Evolutionary conservation across 2,888 invertebrate species (phyloP), one percentile per base, ranked within the genome.

Genomic region (Drosophila flavopinicola): DNA sequence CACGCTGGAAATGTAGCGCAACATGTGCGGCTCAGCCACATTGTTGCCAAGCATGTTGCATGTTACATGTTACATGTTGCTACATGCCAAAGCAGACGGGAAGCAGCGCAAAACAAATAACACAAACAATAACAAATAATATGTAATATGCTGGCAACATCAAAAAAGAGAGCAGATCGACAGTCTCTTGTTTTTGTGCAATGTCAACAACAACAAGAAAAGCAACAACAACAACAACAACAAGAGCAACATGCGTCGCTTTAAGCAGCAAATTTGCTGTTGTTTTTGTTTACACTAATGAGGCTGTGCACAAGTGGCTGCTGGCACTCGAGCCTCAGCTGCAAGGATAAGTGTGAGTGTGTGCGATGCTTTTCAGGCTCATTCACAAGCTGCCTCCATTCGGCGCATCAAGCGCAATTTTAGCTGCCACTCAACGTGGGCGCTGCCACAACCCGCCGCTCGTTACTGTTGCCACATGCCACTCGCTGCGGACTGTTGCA

Each of bases 231-330:
- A 23, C 23, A 33, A 9, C 15, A 33, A 3, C 9, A 33, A 15
- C 49, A 33, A 27, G 3, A 11, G 7, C 33, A 53, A 59, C 64
- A 57, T 54, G 54, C 52, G 45, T 30, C 53, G 56, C 47, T 60
- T 52, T 61, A 33, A 33, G 27, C 39, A 63, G 47, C 41, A 44
- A 38, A 23, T 66, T 68, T 32, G 9, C 33, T 48, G 51, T 73
- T 41, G 51, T 54, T 70, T 75, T 78, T 79, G 78, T 72, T 66
- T 66, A 70, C 56, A 56, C 63, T 77, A 79, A 79, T 77, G 75
- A 77, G 76, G 69, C 77, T 79, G 74, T 67, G 61, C 75, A 63
- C 75, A 80, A 84, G 82, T 77, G 78, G 63, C 67, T 25, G 57
- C 65, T 54, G 59, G 45, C 78, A 66, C 78, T 84, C 77, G 67